phyloP scores from a whole-genome alignment of 1,140 invertebrate species.

The Bombus sylvicola region DNA sequence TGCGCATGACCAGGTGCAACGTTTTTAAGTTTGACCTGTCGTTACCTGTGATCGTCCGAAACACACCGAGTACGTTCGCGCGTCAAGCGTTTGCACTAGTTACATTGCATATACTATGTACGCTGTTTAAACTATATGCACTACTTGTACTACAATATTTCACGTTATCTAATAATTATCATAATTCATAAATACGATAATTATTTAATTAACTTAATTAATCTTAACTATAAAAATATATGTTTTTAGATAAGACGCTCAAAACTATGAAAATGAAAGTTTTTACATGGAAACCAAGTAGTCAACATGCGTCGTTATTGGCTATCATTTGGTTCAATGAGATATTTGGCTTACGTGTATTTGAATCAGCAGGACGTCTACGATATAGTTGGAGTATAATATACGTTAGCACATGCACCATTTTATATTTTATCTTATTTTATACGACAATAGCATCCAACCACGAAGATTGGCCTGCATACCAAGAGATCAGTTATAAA shows the following conservation, averaged over 20 bases:
- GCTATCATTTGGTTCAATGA: neutral
- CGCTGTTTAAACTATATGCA: too few species aligned
- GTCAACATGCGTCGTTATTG: neutral
- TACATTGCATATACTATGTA: too few species aligned
- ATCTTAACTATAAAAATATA: neutral
- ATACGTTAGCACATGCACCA: neutral
- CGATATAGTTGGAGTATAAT: neutral
- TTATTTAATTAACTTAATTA: too few species aligned
- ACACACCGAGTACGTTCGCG: too few species aligned
- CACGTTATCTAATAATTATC: too few species aligned
- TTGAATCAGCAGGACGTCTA: neutral
- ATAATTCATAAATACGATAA: neutral
- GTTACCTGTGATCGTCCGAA: too few species aligned
- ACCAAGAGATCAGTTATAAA: neutral
- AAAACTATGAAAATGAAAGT: neutral
- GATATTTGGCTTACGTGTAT: neutral
- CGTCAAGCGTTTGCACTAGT: too few species aligned
- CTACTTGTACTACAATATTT: too few species aligned
- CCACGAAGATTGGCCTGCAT: neutral
- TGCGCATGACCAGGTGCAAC: too few species aligned
- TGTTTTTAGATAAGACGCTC: neutral
- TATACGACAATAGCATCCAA: rapidly evolving
- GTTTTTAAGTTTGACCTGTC: too few species aligned
- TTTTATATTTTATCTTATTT: neutral
- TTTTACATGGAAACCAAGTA: neutral